Base-by-base conservation (phyloP, 1,140 invertebrate species). In the Asobara japonica region DNA sequence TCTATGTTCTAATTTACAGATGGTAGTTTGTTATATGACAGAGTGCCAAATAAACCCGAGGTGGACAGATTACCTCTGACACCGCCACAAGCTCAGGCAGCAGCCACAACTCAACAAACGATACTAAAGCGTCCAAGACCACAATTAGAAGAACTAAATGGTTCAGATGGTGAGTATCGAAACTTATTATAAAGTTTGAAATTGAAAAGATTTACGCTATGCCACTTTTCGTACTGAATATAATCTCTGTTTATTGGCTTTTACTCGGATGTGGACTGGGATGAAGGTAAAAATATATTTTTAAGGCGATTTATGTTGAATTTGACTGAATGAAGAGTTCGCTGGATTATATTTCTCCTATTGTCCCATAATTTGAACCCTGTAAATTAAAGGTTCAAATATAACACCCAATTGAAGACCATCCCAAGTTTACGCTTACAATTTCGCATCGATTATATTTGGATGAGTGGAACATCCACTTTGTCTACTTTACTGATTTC, bases 81-180 rank as follows among this genome's bases (percentile, higher is more conserved):
- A 5, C 88, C 89, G 78, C 88, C 87, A 80, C 89, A 86, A 84
- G 88, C 87, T 73, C 91, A 81, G 78, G 89, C 88, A 77, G 84
- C 88, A 31, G 88, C 89, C 65, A 83, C 80, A 6, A 60, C 78
- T 7, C 83, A 84, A 64, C 89, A 89, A 66, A 88, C 90, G 66
- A 91, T 94, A 64, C 83, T 94, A 72, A 95, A 94, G 85, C 86
- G 86, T 72, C 78, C 84, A 76, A 91, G 94, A 85, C 89, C 93
- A 71, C 89, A 91, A 4, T 96, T 95, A 85, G 95, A 96, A 79
- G 95, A 97, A 84, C 90, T 94, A 74, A 97, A 97, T 89, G 95
- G 95, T 74, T 91, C 95, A 76, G 94, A 96, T 89, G 93, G 94
- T 95, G 90, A 92, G 90, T 90, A 83, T 75, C 33, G 20, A 65